These are phyloP conservation scores for Sphenopsis melanotis DNA, from an alignment of 2,797 vertebrate genomes.

Conservation along the genomic window DNA sequence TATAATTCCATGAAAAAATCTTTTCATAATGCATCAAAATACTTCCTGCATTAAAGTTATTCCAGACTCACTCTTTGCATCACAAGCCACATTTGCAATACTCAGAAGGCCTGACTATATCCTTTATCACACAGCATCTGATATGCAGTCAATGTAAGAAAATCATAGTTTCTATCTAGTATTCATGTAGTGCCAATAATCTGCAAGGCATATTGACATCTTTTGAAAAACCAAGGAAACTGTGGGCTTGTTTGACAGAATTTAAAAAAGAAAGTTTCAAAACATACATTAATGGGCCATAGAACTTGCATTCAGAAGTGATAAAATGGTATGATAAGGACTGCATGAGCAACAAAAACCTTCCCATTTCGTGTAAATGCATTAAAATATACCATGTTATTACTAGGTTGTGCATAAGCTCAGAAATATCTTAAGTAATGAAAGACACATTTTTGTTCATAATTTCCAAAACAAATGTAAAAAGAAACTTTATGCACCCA, in stretches of 20 bases:
- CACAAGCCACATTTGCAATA: background rate
- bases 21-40: background rate
- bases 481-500: background rate
- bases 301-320: background rate
- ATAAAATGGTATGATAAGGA: background rate
- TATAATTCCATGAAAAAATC: background rate
- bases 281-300: background rate
- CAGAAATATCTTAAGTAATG: background rate
- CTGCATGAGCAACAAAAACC: background rate
- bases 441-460: background rate
- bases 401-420: background rate
- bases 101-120: background rate
- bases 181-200: background rate
- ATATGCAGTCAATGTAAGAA: background rate
- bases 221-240: background rate
- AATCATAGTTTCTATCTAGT: background rate
- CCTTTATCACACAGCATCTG: background rate
- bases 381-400: background rate
- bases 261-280: background rate
- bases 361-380: background rate
- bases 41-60: background rate
- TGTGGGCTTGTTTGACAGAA: background rate
- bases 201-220: background rate
- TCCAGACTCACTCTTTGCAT: background rate
- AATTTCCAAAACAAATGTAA: background rate